Conservation (phyloP, 2,888 invertebrate species). For the Eristalis tenax region DNA sequence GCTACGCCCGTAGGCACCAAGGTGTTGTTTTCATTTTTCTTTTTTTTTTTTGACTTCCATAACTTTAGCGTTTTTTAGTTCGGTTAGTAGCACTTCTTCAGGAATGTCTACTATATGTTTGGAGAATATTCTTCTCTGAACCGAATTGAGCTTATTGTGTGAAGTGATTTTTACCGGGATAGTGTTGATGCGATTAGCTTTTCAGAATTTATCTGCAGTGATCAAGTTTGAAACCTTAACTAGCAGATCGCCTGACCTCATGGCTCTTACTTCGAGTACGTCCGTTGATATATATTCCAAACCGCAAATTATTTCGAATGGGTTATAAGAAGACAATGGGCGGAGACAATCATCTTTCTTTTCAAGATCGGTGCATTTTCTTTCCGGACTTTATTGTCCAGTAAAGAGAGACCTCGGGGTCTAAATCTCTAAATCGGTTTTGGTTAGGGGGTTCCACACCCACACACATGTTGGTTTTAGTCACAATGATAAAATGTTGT, state of each 20-base stretch:
- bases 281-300: constrained; percentile 11
- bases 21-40: neutral
- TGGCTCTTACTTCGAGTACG: neutral
- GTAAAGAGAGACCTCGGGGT: too few species aligned
- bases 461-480: too few species aligned
- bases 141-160: neutral
- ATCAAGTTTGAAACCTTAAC: neutral
- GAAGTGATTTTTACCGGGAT: neutral
- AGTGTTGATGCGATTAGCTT: neutral
- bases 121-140: constrained; percentile 22
- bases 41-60: constrained; percentile 5
- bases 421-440: too few species aligned
- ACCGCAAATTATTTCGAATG: too few species aligned
- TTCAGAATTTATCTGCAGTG: neutral
- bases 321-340: too few species aligned
- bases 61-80: constrained; percentile 13
- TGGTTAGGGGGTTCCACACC: too few species aligned
- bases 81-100: neutral
- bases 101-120: constrained; percentile 15
- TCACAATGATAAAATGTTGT: too few species aligned
- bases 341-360: too few species aligned
- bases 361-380: too few species aligned
- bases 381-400: too few species aligned
- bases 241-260: constrained; percentile 9
- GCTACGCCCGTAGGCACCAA: constrained; percentile 10